Evolutionary conservation across 1,140 invertebrate species (phyloP), one percentile per base, ranked within the genome.

Genomic region (Odontomachus brunneus): DNA sequence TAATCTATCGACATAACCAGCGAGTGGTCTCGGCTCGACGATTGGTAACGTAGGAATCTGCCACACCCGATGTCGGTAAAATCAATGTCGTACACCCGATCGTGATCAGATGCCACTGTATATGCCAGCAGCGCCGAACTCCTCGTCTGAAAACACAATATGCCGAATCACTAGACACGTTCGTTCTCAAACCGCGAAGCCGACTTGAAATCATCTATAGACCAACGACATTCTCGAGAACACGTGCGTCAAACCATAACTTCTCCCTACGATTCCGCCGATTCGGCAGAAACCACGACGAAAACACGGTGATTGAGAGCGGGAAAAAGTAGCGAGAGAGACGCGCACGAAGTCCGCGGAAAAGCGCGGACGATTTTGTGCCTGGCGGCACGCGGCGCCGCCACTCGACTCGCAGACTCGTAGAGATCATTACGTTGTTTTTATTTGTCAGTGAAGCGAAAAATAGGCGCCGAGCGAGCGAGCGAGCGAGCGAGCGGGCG

Each of bases 381-480:
- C 1, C n/a, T 2, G n/a, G 12, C 17, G 4, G 11, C 55, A 44
- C 3, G 9, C 38, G 4, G 38, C n/a, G n/a, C 44, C 17, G 2
- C 29, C 5, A 5, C 29, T 33, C 29, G 29, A 33, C 17, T 26
- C n/a, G 19, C 24, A 29, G 65, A 51, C 26, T 7, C 59, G 44
- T n/a, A 22, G 73, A 22, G 60, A 91, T 91, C 88, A 82, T 86
- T 78, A 78, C 38, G 83, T 90, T 91, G 89, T 93, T 93, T 93
- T 91, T 88, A 92, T 93, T 92, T 93, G 90, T 71, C 93, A 94
- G 91, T 93, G 92, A 94, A 93, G 93, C 93, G 93, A 93, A 90
- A 94, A 93, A 94, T 93, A 91, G 89, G 83, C 22, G 62, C 14
- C 14, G 51, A 80, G 33, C 74, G 72, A 74, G 87, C 83, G 80